Evolutionary conservation across 2,888 invertebrate species (phyloP), one percentile per base, ranked within the genome.

Genomic region (Apodemia zela): DNA sequence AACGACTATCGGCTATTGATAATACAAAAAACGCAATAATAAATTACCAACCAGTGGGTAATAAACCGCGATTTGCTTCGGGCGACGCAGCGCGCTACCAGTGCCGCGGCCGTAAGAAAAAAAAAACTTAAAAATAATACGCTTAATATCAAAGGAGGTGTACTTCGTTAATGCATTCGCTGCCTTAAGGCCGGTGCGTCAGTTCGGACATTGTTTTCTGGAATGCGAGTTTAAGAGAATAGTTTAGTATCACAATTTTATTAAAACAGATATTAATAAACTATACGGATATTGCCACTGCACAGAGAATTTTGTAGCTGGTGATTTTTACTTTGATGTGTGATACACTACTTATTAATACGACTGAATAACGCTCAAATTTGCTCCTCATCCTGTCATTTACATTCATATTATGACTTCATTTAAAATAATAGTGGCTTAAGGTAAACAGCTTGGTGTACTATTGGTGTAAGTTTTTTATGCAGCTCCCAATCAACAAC

Each of bases 11-110:
- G 79, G 88, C 88, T 88, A 90, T 91, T 91, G 90, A 91, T 91
- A 91, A 90, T 90, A 84, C 86, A 90, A 91, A 90, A 91, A 90
- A 89, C 84, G 84, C 84, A 87, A 90, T 87, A 89, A 90, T 90
- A 91, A 90, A 91, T 90, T 89, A 88, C 85, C 78, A 71, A 74
- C 82, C 85, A 85, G 87, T 84, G 82, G 83, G 89, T 85, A 86
- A 89, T 90, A 90, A 88, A 89, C 82, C 82, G 87, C 87, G 89
- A 89, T 89, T 88, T 84, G 90, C 90, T 88, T 69, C 83, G 76
- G 89, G 90, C 90, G 90, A 91, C 90, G 84, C 71, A 72, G 71
- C 73, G 76, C 76, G 90, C 90, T 91, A 91, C 90, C 89, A 89
- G 86, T 87, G 79, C 81, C 78, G 75, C 75, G 75, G 78, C 76